Conservation (phyloP, 2,888 invertebrate genomes). For the Leucophenga maculata region DNA sequence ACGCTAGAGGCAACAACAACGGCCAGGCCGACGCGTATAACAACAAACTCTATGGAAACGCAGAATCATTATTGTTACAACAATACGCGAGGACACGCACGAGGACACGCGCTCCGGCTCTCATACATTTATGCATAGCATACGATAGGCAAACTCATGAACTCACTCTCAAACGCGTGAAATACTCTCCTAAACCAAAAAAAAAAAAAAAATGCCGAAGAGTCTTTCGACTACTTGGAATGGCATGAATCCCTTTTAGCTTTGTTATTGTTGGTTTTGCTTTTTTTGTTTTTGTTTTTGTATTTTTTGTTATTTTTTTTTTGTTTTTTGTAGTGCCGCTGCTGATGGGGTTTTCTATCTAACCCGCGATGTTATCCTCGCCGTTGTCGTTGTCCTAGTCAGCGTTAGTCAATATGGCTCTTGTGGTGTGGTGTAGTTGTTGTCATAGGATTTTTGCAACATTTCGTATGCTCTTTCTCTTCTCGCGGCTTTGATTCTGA, state of each 20-base stretch:
- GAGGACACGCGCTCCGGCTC: slow-evolving; percentile 31
- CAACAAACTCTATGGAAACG: slow-evolving; percentile 54
- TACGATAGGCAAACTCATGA: too few relatives aligned
- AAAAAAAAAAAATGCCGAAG: neutral
- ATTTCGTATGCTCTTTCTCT: slow-evolving; percentile 57
- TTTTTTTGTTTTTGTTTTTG: slow-evolving; percentile 12
- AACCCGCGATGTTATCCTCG: slow-evolving; percentile 36
- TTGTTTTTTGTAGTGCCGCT: slow-evolving; percentile 26
- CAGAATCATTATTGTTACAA: slow-evolving; percentile 52
- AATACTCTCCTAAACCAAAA: slow-evolving; percentile 12
- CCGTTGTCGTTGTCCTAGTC: slow-evolving; percentile 29
- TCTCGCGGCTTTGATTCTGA: slow-evolving; percentile 41
- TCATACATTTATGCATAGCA: neutral
- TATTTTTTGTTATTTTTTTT: too few relatives aligned
- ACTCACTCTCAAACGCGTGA: slow-evolving; percentile 17
- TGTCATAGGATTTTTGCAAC: slow-evolving; percentile 47
- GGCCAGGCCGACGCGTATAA: slow-evolving; percentile 27
- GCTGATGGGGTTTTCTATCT: slow-evolving; percentile 30
- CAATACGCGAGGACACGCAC: slow-evolving; percentile 55
- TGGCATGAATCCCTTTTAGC: slow-evolving; percentile 41
- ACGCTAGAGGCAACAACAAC: slow-evolving; percentile 39
- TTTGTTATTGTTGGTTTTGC: slow-evolving; percentile 32
- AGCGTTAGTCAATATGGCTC: slow-evolving; percentile 9
- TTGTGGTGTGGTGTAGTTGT: slow-evolving; percentile 33
- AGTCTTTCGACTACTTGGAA: neutral